A percentile compares a stretch with the other conserved stretches of the same genome.
phyloP scores from a whole-genome alignment of 1,140 invertebrate species.

The Antheraea pernyi region DNA sequence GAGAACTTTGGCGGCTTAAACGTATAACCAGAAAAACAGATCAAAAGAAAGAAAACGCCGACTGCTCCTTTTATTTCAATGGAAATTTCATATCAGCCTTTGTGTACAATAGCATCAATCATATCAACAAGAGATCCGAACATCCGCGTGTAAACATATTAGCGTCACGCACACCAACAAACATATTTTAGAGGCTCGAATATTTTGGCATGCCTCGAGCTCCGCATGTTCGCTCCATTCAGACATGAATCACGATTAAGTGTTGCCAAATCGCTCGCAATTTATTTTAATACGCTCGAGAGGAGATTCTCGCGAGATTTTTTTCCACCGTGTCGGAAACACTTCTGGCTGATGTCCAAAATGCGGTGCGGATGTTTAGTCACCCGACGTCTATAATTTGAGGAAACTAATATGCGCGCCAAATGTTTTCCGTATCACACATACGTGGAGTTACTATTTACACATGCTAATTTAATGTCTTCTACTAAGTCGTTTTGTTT shows the following conservation, averaged over 20 bases:
- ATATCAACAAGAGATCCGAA: slow-evolving; percentile 16
- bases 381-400: slow-evolving; percentile 72
- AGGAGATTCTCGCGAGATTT: slow-evolving; percentile 74
- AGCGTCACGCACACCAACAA: slow-evolving; percentile 25
- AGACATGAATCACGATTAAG: slow-evolving; percentile 77
- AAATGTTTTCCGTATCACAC: slow-evolving; percentile 61
- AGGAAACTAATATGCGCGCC: slow-evolving; percentile 66
- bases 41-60: not conserved
- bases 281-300: slow-evolving; percentile 78
- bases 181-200: slow-evolving; percentile 55
- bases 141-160: slow-evolving; percentile 26
- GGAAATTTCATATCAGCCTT: slow-evolving; percentile 8
- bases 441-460: slow-evolving; percentile 42
- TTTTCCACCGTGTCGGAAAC: slow-evolving; percentile 73
- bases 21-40: not conserved
- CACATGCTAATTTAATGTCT: slow-evolving; percentile 48
- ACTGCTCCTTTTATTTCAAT: slow-evolving; percentile 1
- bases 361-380: slow-evolving; percentile 70
- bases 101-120: slow-evolving; percentile 15
- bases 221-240: slow-evolving; percentile 60
- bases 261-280: slow-evolving; percentile 78
- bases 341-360: slow-evolving; percentile 70
- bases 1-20: not conserved
- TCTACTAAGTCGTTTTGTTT: slow-evolving; percentile 63
- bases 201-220: slow-evolving; percentile 69